Conservation (phyloP, 2,888 invertebrate genomes). For the Eristalis arbustorum region DNA sequence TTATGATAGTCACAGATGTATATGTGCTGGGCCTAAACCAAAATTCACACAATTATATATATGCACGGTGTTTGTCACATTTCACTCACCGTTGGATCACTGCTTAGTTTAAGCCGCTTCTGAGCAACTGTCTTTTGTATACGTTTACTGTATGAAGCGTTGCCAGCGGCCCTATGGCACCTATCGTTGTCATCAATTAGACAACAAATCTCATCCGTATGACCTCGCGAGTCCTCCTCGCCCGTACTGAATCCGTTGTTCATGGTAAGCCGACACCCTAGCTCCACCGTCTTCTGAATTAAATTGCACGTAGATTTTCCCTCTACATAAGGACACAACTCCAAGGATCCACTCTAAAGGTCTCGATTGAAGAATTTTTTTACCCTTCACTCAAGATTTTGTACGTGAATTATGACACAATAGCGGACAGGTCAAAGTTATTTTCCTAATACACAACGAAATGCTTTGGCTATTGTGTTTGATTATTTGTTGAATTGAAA, state of each 20-base stretch:
- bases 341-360: neutral
- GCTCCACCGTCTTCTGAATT: conserved; percentile 39
- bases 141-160: conserved; percentile 96
- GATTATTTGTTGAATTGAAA: conserved; percentile 7
- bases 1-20: conserved; percentile 99
- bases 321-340: conserved; percentile 27
- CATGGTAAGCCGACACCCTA: conserved; percentile 68
- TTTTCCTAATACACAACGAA: conserved; percentile 1
- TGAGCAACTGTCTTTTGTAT: conserved; percentile 97
- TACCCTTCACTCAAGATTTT: conserved; percentile 14
- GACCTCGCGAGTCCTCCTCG: conserved; percentile 93
- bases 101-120: conserved; percentile 91
- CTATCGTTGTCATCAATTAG: conserved; percentile 93
- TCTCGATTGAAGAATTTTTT: conserved; percentile 7
- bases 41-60: neutral
- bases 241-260: conserved; percentile 94
- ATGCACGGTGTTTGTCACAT: neutral
- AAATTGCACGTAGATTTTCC: conserved; percentile 32
- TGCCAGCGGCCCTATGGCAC: conserved; percentile 88
- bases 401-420: conserved; percentile 61
- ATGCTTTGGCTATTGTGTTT: conserved; percentile 6
- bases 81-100: conserved; percentile 86
- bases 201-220: conserved; percentile 95
- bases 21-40: conserved; percentile 90
- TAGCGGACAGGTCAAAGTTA: conserved; percentile 26